Base-by-base conservation (phyloP, 2,113 vertebrate genomes). In the Hylia prasina region DNA sequence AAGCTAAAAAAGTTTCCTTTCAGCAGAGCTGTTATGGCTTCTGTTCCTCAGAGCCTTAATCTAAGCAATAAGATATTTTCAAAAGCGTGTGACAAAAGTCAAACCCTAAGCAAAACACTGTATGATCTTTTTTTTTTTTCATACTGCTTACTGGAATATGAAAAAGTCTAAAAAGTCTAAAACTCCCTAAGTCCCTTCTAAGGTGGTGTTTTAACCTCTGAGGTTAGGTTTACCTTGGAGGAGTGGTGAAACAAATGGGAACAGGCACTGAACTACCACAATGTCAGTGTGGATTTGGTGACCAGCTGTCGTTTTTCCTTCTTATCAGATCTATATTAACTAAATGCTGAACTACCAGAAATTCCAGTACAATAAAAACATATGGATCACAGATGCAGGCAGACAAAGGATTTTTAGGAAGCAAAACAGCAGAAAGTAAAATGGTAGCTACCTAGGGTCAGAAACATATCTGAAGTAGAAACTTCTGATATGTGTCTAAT, bases 1-100 rank as follows among this genome's bases (percentile, higher is more conserved):
- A 64, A 85, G 48, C 31, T 24, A 54, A 42, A 63, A 37, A 71
- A 13, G 15, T 51, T 70, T 68, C 22, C 11, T 58, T 81, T 82
- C 30, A 87, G 28, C 91, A 54, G 15, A 22, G 17, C 19, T 57
- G 22, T 33, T 42, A 47, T 0, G 0, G 45, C 0, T 2, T 45
- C 39, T 79, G 27, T 51, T 92, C 39, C 39, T 53, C 40, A 71
- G 35, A 70, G 42, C 8, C 50, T 65, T 78, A 42, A 81, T 73
- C 24, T 70, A 72, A 57, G 50, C 21, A 77, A 25, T 1, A 40
- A 17, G 21, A 35, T n/a, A 51, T 81, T 84, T 89, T 53, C 54
- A 63, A 40, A 73, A 61, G 8, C 7, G 12, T 24, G 51, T 23
- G 18, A 71, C 48, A 73, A n/a, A 61, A 69, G 42, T 16, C 19